phyloP scores from a whole-genome alignment of 2,888 invertebrate species.

The Xanthorhoe designata region DNA sequence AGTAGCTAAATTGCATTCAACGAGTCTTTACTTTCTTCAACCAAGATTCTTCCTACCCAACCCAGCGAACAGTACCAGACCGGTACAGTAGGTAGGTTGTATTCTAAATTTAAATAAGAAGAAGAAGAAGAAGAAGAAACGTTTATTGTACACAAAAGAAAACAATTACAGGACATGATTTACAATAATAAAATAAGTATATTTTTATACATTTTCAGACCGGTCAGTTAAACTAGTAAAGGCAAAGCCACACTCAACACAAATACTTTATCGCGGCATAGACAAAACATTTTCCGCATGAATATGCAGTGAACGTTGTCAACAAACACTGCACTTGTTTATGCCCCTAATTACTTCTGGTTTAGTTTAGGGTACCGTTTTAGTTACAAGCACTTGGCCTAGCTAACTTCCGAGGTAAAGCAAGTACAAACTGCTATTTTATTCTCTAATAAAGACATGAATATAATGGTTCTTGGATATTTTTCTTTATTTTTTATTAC shows the following conservation, averaged over 20 bases:
- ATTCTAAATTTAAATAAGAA: too few relatives aligned
- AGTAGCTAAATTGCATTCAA: too few relatives aligned
- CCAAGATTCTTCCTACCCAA: too few relatives aligned
- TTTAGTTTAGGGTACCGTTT: conserved; percentile 31
- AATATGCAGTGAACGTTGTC: conserved; percentile 24
- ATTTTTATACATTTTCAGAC: not conserved
- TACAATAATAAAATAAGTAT: too few relatives aligned
- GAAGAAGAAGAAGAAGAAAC: too few relatives aligned
- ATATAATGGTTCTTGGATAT: too few relatives aligned
- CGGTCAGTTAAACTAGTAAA: not conserved
- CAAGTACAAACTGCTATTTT: not conserved
- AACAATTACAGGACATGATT: too few relatives aligned
- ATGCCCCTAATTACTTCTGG: conserved; percentile 29
- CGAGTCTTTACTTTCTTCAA: too few relatives aligned
- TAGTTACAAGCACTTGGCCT: conserved; percentile 17
- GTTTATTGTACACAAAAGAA: too few relatives aligned
- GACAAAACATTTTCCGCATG: conserved; percentile 28
- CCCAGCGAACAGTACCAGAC: too few relatives aligned
- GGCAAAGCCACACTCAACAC: conserved; percentile 13
- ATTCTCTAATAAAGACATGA: not conserved
- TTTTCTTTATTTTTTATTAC: too few relatives aligned
- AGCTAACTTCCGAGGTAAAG: conserved; percentile 4
- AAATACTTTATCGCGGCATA: conserved; percentile 3
- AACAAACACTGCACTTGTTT: conserved; percentile 24
- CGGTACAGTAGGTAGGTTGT: too few relatives aligned